Evolutionary conservation across 2,113 vertebrate genomes (phyloP).

Genomic region (Burhinus bistriatus): DNA sequence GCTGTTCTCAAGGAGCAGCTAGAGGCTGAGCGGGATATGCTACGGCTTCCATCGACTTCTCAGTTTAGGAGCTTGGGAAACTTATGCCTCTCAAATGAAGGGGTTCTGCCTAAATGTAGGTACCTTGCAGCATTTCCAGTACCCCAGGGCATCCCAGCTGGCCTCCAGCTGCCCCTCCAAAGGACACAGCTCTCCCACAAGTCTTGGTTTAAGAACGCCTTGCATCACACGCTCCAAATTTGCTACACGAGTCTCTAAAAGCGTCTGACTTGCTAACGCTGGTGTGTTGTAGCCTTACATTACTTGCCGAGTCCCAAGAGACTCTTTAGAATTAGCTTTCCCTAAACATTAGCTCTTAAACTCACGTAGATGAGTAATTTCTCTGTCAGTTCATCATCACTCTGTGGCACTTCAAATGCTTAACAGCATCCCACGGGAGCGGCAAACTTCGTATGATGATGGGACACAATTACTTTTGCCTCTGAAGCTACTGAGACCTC

Average conservation of each 20-base stretch:
- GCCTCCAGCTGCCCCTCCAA: background rate
- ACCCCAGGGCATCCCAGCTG: background rate
- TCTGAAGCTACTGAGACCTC: background rate
- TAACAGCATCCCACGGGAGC: background rate
- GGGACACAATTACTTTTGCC: background rate
- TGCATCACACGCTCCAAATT: background rate
- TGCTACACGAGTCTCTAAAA: background rate
- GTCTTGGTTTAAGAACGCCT: background rate
- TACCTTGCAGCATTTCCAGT: background rate
- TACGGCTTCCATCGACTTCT: background rate
- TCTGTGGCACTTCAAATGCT: background rate
- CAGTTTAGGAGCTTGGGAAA: background rate
- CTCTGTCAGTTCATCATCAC: background rate
- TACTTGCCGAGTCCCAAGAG: background rate
- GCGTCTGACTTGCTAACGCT: background rate
- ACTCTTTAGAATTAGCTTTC: background rate
- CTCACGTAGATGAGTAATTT: background rate
- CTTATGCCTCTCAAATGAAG: background rate
- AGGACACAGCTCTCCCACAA: background rate
- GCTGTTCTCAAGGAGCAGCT: background rate
- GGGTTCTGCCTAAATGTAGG: background rate
- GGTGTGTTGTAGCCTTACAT: background rate
- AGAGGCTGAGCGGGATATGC: accelerated
- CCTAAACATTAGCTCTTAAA: background rate
- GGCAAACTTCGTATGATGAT: background rate